Evolutionary conservation across 2,797 vertebrate genomes (phyloP).

Genomic region (Falco concolor): DNA sequence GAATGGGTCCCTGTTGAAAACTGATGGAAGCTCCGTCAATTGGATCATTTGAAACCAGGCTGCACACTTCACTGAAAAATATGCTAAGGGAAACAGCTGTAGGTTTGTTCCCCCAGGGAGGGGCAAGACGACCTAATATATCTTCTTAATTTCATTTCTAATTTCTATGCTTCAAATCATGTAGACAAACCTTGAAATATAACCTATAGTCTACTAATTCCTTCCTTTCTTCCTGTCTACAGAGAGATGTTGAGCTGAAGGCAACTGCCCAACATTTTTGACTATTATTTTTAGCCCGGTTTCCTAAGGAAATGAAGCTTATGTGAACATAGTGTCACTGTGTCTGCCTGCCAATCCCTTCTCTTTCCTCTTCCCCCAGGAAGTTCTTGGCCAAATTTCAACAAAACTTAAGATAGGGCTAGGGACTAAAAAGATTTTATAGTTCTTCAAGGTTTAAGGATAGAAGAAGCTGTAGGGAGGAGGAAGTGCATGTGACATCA

Average conservation of each 20-base stretch:
- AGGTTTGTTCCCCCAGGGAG: background rate
- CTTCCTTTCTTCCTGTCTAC: slow-evolving; percentile 56
- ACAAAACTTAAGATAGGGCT: background rate
- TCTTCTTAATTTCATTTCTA: slow-evolving; percentile 62
- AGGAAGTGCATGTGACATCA: background rate
- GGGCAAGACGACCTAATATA: slow-evolving; percentile 9
- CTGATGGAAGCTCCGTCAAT: slow-evolving; percentile 42
- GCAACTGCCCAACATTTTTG: slow-evolving; percentile 23
- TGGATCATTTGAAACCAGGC: slow-evolving; percentile 7
- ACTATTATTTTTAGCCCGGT: slow-evolving; percentile 52
- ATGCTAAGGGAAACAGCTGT: slow-evolving; percentile 28
- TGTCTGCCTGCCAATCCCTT: slow-evolving; percentile 7
- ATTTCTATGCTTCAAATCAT: slow-evolving; percentile 52
- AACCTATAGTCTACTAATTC: slow-evolving; percentile 35
- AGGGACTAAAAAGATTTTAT: background rate
- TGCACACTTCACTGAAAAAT: background rate
- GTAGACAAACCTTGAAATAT: slow-evolving; percentile 53
- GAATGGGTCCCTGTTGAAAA: slow-evolving; percentile 36
- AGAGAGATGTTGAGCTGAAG: slow-evolving; percentile 54
- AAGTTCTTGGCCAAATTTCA: slow-evolving; percentile 23
- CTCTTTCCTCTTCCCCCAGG: slow-evolving; percentile 47
- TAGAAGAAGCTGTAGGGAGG: background rate
- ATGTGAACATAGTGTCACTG: background rate
- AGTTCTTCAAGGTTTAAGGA: background rate
- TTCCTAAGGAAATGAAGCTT: slow-evolving; percentile 56